These are phyloP conservation scores for Pampusana beccarii DNA, from an alignment of 2,113 vertebrate genomes.

Conservation along the genomic window DNA sequence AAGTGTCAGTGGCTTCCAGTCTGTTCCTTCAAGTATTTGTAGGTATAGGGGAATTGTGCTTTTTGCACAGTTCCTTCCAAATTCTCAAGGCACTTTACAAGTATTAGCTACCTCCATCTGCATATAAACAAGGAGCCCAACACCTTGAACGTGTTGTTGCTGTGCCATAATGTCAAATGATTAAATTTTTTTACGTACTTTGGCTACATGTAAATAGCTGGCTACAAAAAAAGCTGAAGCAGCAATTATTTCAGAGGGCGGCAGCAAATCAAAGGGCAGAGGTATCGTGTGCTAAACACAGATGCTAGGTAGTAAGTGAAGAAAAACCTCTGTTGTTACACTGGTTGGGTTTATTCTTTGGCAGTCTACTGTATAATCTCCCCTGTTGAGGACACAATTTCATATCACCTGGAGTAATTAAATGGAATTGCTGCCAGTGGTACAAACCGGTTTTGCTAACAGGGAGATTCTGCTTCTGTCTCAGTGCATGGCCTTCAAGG, in stretches of 20 bases:
- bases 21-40: neutral
- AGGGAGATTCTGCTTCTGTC: neutral
- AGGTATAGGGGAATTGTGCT: neutral
- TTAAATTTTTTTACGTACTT: neutral
- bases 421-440: neutral
- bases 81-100: neutral
- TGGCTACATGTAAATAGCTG: neutral
- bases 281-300: fast-evolving
- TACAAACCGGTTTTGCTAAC: neutral
- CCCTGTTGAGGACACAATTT: neutral
- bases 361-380: neutral
- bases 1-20: neutral
- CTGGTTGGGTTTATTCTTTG: neutral
- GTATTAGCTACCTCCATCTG: neutral
- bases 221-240: neutral
- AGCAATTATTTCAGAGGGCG: neutral
- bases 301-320: neutral
- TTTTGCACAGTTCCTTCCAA: neutral
- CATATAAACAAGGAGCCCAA: neutral
- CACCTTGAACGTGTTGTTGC: neutral
- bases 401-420: neutral
- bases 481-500: neutral
- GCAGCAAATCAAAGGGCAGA: neutral
- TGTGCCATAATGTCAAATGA: neutral
- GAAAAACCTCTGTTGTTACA: neutral